Percentiles rank a stretch among this genome's conserved stretches.
Conservation (phyloP, 2,888 invertebrate genomes). For the Drosophila quinaria region DNA sequence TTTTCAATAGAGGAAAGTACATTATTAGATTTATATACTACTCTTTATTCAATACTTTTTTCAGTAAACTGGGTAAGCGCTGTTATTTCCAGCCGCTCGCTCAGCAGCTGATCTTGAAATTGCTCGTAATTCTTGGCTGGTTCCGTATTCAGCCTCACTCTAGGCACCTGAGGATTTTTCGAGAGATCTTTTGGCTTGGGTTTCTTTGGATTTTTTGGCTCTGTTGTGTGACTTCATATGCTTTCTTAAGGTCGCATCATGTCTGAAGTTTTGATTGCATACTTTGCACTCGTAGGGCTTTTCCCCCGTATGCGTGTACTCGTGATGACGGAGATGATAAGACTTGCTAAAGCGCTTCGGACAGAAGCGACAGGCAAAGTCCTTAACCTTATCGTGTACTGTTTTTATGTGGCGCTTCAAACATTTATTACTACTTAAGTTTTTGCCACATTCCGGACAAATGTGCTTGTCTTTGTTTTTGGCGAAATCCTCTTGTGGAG, state of each 20-base stretch:
- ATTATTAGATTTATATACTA: too few species aligned
- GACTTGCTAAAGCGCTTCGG: constrained; percentile 84
- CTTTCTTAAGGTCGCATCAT: constrained; percentile 79
- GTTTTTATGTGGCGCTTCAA: constrained; percentile 82
- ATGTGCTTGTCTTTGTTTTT: constrained; percentile 83
- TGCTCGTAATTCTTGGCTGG: constrained; percentile 23
- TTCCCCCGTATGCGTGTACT: constrained; percentile 57
- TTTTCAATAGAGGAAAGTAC: too few species aligned
- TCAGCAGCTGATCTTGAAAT: constrained; percentile 14
- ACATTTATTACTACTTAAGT: constrained; percentile 76
- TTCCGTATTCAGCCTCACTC: constrained; percentile 25
- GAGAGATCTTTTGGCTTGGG: constrained; percentile 1
- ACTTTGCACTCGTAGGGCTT: constrained; percentile 38
- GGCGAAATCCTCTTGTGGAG: constrained; percentile 80
- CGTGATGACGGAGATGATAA: constrained; percentile 83
- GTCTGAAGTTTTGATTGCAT: constrained; percentile 82
- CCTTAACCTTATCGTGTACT: constrained; percentile 79
- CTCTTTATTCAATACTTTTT: too few species aligned
- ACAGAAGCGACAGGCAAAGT: constrained; percentile 83
- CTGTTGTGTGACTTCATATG: constrained; percentile 81
- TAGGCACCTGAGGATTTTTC: not conserved
- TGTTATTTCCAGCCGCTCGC: constrained; percentile 34
- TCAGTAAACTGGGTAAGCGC: too few species aligned
- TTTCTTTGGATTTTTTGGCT: constrained; percentile 34
- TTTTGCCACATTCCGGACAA: constrained; percentile 83